Conservation (phyloP, 2,888 invertebrate species). For the Pyrrhosoma nymphula region DNA sequence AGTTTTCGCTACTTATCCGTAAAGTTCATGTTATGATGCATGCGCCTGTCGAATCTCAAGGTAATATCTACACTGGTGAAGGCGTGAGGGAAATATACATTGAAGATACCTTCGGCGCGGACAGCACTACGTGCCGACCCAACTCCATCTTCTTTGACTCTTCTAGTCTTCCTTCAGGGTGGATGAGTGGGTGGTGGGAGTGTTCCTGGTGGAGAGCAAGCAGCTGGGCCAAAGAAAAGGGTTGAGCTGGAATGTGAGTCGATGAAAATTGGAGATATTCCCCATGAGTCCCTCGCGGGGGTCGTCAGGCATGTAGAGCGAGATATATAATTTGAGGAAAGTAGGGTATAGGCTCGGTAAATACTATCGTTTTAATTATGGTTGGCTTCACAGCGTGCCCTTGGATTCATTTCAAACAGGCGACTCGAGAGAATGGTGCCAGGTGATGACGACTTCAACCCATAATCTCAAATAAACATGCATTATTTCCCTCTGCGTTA, state of each 20-base stretch:
- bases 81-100: too few species aligned
- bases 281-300: too few species aligned
- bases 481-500: too few species aligned
- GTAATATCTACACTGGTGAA: too few species aligned
- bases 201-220: neutral
- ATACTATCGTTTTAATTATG: neutral
- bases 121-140: too few species aligned
- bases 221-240: neutral
- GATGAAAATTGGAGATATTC: neutral
- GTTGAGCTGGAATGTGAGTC: neutral
- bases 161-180: too few species aligned
- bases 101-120: too few species aligned
- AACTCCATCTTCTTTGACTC: too few species aligned
- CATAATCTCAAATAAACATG: neutral
- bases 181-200: neutral
- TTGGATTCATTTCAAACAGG: neutral
- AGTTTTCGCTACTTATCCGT: too few species aligned
- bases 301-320: neutral
- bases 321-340: neutral
- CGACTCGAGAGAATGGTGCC: neutral
- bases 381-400: neutral
- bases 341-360: neutral
- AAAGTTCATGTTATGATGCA: too few species aligned
- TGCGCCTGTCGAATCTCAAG: too few species aligned
- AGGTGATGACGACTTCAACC: neutral